These are phyloP conservation scores for Hirudo medicinalis DNA, from an alignment of 1,140 invertebrate species.

Conservation along the genomic window DNA sequence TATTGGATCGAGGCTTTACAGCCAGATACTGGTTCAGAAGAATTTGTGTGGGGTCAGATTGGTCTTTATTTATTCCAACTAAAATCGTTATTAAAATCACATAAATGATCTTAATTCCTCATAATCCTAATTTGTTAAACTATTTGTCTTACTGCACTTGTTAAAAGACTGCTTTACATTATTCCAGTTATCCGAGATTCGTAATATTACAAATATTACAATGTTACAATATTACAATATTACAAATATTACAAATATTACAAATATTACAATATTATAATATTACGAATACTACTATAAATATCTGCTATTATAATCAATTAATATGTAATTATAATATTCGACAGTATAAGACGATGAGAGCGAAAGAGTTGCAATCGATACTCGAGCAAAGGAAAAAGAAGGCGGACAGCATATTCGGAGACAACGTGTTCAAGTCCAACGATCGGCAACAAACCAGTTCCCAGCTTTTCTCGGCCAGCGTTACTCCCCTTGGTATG, in stretches of 20 bases:
- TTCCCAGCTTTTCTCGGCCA: not conserved
- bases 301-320: no score
- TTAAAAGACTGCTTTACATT: conserved; percentile 2
- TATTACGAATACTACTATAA: no score
- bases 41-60: not conserved
- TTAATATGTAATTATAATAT: no score
- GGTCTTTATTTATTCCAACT: not conserved
- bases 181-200: not conserved
- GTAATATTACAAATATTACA: conserved; percentile 6
- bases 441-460: not conserved
- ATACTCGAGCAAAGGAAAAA: conserved; percentile 6
- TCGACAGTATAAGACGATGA: conserved; percentile 1
- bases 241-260: no score
- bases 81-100: not conserved
- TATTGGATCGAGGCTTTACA: not conserved
- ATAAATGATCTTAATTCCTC: no score
- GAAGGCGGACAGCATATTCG: not conserved
- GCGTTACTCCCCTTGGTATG: no score
- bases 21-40: conserved; percentile 9
- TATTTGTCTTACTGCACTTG: not conserved
- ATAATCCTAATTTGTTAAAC: not conserved
- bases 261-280: no score
- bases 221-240: no score
- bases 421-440: not conserved
- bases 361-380: not conserved